phyloP scores from a whole-genome alignment of 2,888 invertebrate genomes.

The Teinopalpus imperialis region DNA sequence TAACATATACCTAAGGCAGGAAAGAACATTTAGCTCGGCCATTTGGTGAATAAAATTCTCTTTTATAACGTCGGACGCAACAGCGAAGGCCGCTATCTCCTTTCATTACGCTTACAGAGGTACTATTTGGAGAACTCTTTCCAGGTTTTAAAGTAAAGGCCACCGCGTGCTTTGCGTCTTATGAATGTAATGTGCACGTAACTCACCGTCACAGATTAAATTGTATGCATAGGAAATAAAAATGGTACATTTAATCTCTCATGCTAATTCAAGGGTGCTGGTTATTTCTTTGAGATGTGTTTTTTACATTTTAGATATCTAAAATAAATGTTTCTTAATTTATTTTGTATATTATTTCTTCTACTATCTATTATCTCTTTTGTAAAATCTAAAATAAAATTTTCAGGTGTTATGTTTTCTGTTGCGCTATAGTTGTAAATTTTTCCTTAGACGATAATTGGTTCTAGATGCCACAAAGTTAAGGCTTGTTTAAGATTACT shows the following conservation, averaged over 20 bases:
- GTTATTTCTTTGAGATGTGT: not conserved
- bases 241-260: conserved; percentile 13
- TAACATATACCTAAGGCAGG: conserved; percentile 29
- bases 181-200: conserved; percentile 14
- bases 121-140: conserved; percentile 23
- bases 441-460: too few relatives aligned
- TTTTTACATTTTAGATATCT: too few relatives aligned
- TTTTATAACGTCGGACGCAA: conserved; percentile 31
- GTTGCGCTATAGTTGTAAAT: too few relatives aligned
- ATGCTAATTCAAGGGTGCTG: conserved; percentile 12
- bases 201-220: conserved; percentile 12
- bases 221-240: conserved; percentile 22
- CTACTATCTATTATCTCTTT: too few relatives aligned
- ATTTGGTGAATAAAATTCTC: conserved; percentile 39
- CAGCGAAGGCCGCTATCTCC: conserved; percentile 28
- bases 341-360: too few relatives aligned
- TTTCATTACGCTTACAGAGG: conserved; percentile 28
- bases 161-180: conserved; percentile 19
- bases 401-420: too few relatives aligned
- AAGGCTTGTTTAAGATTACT: too few relatives aligned
- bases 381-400: too few relatives aligned
- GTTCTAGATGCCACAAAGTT: too few relatives aligned
- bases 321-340: too few relatives aligned
- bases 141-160: conserved; percentile 19
- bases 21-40: conserved; percentile 34